Evolutionary conservation across 2,888 invertebrate genomes (phyloP), one percentile per base, ranked within the genome.

Genomic region (Cactoblastis cactorum): DNA sequence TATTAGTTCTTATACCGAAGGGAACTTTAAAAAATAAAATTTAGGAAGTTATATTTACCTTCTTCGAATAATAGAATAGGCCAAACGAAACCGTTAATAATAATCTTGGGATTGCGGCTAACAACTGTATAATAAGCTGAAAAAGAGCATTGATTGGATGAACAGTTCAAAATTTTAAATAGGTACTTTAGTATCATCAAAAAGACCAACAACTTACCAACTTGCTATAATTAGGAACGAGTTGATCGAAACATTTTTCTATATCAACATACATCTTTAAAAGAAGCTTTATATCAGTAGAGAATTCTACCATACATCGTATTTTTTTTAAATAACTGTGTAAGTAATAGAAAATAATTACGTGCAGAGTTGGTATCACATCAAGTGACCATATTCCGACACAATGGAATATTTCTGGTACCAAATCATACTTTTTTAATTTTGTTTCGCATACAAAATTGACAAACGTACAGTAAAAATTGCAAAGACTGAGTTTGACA

Each of bases 121-220:
- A n/a, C n/a, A 43, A 43, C 1, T 24, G 28, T 8, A 8, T 9
- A 9, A 17, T 15, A 15, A 37, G 37, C 37, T 37, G 37, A 9
- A 37, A 37, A 15, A n/a, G n/a, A n/a, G n/a, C n/a, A n/a, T n/a
- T n/a, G n/a, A n/a, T n/a, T n/a, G n/a, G n/a, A n/a, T n/a, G n/a
- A n/a, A n/a, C n/a, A n/a, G n/a, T n/a, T n/a, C n/a, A n/a, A n/a
- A n/a, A n/a, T n/a, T n/a, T n/a, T n/a, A n/a, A n/a, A n/a, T n/a
- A n/a, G n/a, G n/a, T n/a, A n/a, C n/a, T n/a, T n/a, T n/a, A n/a
- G 22, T 9, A 6, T 28, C 9, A 4, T 28, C 9, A n/a, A n/a
- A n/a, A n/a, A n/a, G n/a, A n/a, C n/a, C n/a, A 24, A 24, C 24
- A 24, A 37, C 43, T 43, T 22, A 41, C 43, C 28, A 43, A 28